A percentile compares a stretch with the other conserved stretches of the same genome.
Conservation (phyloP, 2,113 vertebrate genomes). For the Clarias macrocephalus region DNA sequence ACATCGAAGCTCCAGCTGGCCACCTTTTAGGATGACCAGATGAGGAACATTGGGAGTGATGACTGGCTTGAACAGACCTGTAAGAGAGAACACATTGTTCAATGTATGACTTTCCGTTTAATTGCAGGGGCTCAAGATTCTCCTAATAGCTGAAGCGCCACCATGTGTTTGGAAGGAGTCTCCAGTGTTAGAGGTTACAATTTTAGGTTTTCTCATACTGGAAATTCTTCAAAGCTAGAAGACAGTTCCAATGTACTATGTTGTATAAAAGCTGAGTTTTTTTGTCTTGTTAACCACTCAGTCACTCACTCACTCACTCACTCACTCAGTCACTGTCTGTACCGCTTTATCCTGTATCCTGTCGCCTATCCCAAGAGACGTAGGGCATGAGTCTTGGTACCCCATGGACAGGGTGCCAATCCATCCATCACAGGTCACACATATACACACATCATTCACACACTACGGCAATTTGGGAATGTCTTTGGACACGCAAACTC, state of each 20-base stretch:
- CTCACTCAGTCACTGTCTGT: too few species aligned
- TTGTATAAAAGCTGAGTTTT: neutral
- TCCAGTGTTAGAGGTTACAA: neutral
- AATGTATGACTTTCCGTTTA: neutral
- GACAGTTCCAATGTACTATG: neutral
- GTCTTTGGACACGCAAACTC: too few species aligned
- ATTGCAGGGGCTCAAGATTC: neutral
- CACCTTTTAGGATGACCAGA: conserved; percentile 66
- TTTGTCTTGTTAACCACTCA: neutral
- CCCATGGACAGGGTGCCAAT: too few species aligned
- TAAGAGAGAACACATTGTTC: conserved; percentile 36
- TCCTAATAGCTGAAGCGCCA: neutral
- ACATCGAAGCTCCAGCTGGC: conserved; percentile 68
- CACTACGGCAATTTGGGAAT: too few species aligned
- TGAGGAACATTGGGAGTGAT: conserved; percentile 68
- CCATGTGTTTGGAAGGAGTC: neutral
- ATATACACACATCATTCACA: too few species aligned
- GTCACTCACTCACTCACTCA: too few species aligned
- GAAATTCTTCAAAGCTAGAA: neutral
- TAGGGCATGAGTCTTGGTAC: too few species aligned
- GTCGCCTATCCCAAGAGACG: too few species aligned
- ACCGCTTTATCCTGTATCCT: too few species aligned
- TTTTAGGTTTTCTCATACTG: neutral
- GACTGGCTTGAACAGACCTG: conserved; percentile 67
- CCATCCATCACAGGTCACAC: too few species aligned